These are phyloP conservation scores for Alosa sapidissima DNA, from an alignment of 2,797 vertebrate species.

Conservation along the genomic window DNA sequence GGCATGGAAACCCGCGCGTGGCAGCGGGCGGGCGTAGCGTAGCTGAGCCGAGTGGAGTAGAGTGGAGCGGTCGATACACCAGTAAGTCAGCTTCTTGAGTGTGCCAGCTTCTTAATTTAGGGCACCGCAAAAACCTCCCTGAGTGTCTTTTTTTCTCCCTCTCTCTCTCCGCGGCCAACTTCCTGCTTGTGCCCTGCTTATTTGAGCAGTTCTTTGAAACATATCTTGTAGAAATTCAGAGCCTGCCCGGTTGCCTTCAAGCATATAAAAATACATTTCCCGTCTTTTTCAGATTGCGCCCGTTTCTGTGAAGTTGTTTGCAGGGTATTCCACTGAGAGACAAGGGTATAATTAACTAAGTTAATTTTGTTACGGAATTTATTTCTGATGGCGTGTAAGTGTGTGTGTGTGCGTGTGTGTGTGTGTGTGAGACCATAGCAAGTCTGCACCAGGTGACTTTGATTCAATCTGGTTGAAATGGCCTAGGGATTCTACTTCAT, in stretches of 20 bases:
- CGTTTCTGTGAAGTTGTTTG: slow-evolving; percentile 42
- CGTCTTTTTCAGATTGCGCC: slow-evolving; percentile 5
- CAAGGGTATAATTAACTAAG: slow-evolving; percentile 49
- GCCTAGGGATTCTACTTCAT: slow-evolving; percentile 50
- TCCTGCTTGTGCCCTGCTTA: slow-evolving; percentile 3
- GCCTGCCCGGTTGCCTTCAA: not conserved
- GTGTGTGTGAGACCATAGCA: slow-evolving; percentile 27
- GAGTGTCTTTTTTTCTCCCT: not conserved
- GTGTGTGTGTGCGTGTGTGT: slow-evolving; percentile 26
- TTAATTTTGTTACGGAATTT: slow-evolving; percentile 51
- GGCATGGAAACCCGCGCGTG: slow-evolving; percentile 14
- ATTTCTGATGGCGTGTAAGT: slow-evolving; percentile 25
- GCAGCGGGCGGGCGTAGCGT: not conserved
- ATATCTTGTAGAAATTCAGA: not conserved
- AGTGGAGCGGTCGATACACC: not conserved
- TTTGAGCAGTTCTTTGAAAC: not conserved
- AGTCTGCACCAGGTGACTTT: slow-evolving; percentile 44
- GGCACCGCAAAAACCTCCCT: not conserved
- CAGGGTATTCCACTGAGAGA: slow-evolving; percentile 41
- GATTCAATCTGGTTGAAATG: slow-evolving; percentile 47
- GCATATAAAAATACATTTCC: slow-evolving; percentile 5
- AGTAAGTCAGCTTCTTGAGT: not conserved
- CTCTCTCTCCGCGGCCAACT: not conserved
- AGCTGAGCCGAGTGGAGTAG: not conserved
- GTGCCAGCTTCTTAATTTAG: slow-evolving; percentile 7